Conservation (phyloP, 2,797 vertebrate genomes). For the Tauraco hartlaubi region DNA sequence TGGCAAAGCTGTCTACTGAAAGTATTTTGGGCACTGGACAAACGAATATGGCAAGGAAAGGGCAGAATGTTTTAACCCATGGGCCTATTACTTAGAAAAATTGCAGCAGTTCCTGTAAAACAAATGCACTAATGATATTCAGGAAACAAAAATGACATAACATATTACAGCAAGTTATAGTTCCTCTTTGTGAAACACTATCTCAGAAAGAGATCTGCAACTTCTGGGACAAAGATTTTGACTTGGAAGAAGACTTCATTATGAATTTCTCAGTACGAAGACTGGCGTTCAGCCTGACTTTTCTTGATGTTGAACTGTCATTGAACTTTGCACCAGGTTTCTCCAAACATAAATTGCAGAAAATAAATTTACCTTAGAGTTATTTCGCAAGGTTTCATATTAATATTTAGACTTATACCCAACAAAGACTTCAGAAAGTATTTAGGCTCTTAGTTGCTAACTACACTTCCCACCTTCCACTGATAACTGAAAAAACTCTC, state of each 20-base stretch:
- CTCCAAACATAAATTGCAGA: not conserved
- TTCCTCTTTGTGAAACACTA: not conserved
- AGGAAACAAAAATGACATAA: not conserved
- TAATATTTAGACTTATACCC: not conserved
- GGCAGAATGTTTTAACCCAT: conserved; percentile 3
- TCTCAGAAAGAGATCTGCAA: not conserved
- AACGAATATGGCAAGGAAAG: not conserved
- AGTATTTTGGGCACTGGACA: conserved; percentile 1
- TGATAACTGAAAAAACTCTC: not conserved
- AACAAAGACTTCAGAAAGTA: not conserved
- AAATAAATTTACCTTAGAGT: not conserved
- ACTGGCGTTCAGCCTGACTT: not conserved
- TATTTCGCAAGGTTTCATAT: not conserved
- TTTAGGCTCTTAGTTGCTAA: not conserved
- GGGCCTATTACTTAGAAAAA: not conserved
- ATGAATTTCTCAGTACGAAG: not conserved
- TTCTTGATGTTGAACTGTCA: not conserved
- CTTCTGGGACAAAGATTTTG: not conserved
- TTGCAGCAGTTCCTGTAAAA: conserved; percentile 4
- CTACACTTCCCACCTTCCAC: not conserved
- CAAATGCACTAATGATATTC: not conserved
- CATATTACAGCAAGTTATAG: not conserved
- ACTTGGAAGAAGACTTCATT: not conserved
- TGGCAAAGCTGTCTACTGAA: conserved; percentile 22
- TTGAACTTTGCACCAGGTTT: not conserved